phyloP scores from a whole-genome alignment of 35 echinoderm and acorn worm genomes.

The Anneissia japonica region DNA sequence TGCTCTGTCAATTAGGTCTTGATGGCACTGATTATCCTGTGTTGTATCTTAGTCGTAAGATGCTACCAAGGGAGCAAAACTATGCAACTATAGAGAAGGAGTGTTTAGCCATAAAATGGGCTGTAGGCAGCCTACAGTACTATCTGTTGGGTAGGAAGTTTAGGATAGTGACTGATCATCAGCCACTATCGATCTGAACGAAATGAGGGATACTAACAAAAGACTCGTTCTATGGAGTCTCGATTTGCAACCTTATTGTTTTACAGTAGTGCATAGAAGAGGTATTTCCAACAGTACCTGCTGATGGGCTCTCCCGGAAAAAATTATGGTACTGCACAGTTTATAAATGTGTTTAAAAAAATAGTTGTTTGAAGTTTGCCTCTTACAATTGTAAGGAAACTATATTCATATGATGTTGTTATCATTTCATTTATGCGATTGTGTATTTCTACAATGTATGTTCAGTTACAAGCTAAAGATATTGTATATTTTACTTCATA shows the following conservation, averaged over 20 bases:
- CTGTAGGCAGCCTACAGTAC: background rate
- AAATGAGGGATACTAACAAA: background rate
- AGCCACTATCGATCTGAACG: conserved; percentile 5
- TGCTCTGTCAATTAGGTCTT: background rate
- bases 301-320: background rate
- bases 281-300: background rate
- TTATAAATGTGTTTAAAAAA: too few relatives aligned
- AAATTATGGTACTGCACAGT: too few relatives aligned
- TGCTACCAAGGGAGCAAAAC: background rate
- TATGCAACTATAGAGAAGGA: background rate
- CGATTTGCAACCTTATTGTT: background rate
- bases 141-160: conserved; percentile 15
- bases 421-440: too few relatives aligned
- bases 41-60: background rate
- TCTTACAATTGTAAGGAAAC: too few relatives aligned
- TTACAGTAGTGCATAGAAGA: background rate
- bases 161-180: conserved; percentile 6
- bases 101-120: background rate
- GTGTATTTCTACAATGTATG: too few relatives aligned
- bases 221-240: conserved; percentile 3
- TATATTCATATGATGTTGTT: too few relatives aligned
- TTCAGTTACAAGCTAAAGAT: too few relatives aligned
- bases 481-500: too few relatives aligned
- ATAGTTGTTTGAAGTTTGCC: too few relatives aligned
- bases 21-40: background rate